phyloP scores from a whole-genome alignment of 2,113 vertebrate species.

The Gnathonemus echidnorhynchus region DNA sequence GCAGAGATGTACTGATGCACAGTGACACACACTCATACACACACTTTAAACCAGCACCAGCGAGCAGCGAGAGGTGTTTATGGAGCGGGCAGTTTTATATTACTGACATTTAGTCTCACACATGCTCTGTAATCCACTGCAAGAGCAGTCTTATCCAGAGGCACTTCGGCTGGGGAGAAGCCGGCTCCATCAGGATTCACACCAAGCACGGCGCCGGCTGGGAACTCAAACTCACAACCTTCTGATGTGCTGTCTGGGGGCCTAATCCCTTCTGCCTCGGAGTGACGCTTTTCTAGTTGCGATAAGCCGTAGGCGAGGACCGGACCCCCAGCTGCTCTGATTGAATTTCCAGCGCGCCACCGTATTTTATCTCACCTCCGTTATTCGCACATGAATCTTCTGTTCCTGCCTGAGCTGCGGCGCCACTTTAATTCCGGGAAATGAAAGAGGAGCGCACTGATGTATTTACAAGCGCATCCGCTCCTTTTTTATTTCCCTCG shows the following conservation, averaged over 20 bases:
- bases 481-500: conserved; percentile 11
- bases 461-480: background rate
- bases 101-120: background rate
- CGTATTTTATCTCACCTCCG: conserved; percentile 5
- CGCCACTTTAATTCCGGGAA: background rate
- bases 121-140: background rate
- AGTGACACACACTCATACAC: background rate
- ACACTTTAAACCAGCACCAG: background rate
- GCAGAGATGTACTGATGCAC: background rate
- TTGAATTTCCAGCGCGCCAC: background rate
- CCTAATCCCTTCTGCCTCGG: background rate
- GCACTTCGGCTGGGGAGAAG: background rate
- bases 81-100: background rate
- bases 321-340: background rate
- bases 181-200: background rate
- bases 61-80: background rate
- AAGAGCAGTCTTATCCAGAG: background rate
- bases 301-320: background rate
- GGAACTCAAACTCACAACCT: background rate
- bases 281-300: background rate
- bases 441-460: conserved; percentile 7
- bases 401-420: background rate
- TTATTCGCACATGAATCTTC: background rate
- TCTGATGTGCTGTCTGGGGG: background rate
- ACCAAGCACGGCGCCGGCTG: background rate